These are phyloP conservation scores for Lepidostoma basale DNA, from an alignment of 1,140 invertebrate species.

Conservation along the genomic window DNA sequence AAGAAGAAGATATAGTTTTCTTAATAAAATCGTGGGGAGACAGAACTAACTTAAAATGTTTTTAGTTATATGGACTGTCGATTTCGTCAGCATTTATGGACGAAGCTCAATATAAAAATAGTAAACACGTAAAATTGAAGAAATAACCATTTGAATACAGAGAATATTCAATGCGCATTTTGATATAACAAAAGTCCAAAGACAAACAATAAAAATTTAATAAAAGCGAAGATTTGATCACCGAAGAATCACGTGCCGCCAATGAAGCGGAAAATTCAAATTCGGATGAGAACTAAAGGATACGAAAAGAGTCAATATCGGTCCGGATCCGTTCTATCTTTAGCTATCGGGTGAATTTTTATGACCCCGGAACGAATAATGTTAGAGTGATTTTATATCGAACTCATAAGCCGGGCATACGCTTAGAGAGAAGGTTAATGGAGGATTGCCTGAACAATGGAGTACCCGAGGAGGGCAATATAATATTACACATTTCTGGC, in stretches of 20 bases:
- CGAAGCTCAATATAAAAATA: too few species aligned
- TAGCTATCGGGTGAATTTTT: constrained; percentile 4
- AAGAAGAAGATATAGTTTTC: too few species aligned
- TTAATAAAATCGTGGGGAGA: too few species aligned
- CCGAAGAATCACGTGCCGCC: neutral
- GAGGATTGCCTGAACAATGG: neutral
- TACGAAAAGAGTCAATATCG: constrained; percentile 12
- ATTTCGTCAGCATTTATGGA: too few species aligned
- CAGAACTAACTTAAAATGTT: too few species aligned
- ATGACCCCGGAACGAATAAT: constrained; percentile 18
- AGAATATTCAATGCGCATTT: too few species aligned
- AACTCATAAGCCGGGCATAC: constrained; percentile 16
- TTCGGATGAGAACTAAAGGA: neutral
- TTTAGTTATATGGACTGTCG: too few species aligned
- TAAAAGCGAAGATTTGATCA: too few species aligned
- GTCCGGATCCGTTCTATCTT: neutral
- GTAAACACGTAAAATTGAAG: too few species aligned
- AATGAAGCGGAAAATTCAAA: neutral
- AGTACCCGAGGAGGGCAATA: neutral
- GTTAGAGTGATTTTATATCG: constrained; percentile 18
- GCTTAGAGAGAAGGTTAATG: constrained; percentile 8
- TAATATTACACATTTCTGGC: constrained; percentile 5
- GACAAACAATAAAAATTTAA: too few species aligned
- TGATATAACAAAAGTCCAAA: too few species aligned
- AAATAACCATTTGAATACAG: too few species aligned